Conservation (phyloP, 2,113 vertebrate genomes). For the Misgurnus mizolepis region DNA sequence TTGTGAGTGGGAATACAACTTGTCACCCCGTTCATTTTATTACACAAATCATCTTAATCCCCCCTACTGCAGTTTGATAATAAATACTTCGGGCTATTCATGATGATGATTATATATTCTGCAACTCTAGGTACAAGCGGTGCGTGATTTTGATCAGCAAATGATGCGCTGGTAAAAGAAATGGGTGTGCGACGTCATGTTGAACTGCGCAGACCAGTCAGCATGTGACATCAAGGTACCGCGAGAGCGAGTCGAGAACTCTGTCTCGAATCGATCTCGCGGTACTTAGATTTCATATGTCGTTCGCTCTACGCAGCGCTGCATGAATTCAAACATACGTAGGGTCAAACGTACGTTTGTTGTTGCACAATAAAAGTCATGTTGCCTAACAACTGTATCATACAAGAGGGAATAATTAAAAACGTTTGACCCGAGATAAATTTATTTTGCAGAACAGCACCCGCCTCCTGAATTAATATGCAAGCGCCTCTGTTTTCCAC, state of each 20-base stretch:
- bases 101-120: background rate
- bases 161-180: background rate
- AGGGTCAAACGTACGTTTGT: conserved; percentile 14
- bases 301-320: no score
- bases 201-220: no score
- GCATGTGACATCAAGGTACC: no score
- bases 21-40: no score
- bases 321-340: no score
- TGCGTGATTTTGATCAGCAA: background rate
- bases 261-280: no score
- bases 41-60: background rate
- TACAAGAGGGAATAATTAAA: background rate
- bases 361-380: conserved; percentile 9
- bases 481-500: conserved; percentile 17
- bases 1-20: background rate
- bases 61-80: background rate
- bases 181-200: background rate
- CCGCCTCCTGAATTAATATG: conserved; percentile 6
- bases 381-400: conserved; percentile 34
- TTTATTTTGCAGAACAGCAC: background rate
- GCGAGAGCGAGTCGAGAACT: no score
- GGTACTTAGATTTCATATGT: no score
- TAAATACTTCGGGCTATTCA: background rate
- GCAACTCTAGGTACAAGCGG: background rate
- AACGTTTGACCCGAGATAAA: background rate